Evolutionary conservation across 2,113 vertebrate species (phyloP), one percentile per base, ranked within the genome.

Genomic region (Nansenia antarctica): DNA sequence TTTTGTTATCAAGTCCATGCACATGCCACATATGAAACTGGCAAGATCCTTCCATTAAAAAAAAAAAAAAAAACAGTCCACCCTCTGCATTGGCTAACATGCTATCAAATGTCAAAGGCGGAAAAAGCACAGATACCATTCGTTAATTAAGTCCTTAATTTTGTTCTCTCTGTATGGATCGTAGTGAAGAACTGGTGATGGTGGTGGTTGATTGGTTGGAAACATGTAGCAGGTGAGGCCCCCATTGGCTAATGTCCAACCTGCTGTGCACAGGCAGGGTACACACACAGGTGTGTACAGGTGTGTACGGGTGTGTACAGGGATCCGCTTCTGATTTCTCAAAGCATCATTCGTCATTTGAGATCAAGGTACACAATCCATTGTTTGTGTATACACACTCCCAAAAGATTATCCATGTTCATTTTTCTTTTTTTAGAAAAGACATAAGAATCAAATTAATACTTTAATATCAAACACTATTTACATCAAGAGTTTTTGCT

Each of bases 381-480:
- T 78, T 75, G 65, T 78, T 79, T 78, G 70, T 85, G 85, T 90
- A 91, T 79, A 68, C 4, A 26, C 91, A 89, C 93, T 93, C 91
- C 93, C 82, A 90, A 92, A 90, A 97, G 94, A 94, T 92, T 93
- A 92, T 95, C 90, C 93, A 88, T 95, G 90, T 92, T 95, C 87
- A 91, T 90, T 60, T 18, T 27, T 60, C 37, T 58, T 87, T 82
- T 90, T 97, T 90, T 96, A 95, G 92, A 97, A 98, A 99, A 99
- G 94, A 96, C 94, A 94, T 95, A 96, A 94, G 94, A 98, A 98
- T 95, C 95, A 96, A 99, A 98, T 99, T 92, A 99, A 98, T 97
- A 97, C 92, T 97, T 98, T 98, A 96, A 97, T 99, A 99, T 99
- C 96, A 99, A 99, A 99, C 95, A 99, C 93, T 99, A 99, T 99